Evolutionary conservation across 2,113 vertebrate species (phyloP).

Genomic region (Nycticryphes semicollaris): DNA sequence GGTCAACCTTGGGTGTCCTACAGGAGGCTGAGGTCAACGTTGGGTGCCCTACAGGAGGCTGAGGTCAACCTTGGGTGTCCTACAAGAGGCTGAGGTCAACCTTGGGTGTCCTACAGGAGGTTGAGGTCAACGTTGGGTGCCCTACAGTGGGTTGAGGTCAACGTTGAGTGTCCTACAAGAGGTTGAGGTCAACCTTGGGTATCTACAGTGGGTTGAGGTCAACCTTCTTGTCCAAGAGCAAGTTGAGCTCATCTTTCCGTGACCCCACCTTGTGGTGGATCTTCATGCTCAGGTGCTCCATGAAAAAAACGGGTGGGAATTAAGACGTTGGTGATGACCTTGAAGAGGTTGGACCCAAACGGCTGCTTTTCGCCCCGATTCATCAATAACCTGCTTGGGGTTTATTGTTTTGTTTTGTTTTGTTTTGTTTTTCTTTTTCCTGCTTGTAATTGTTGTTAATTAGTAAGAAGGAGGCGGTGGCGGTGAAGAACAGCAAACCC

Average conservation of each 20-base stretch:
- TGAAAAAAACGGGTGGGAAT: background rate
- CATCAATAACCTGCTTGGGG: background rate
- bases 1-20: too few relatives aligned
- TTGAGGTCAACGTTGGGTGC: too few relatives aligned
- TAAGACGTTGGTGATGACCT: too few relatives aligned
- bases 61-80: too few relatives aligned
- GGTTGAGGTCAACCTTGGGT: background rate
- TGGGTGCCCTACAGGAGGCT: background rate
- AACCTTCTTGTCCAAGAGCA: background rate
- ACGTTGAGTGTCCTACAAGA: too few relatives aligned
- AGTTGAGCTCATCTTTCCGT: background rate
- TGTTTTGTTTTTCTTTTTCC: too few relatives aligned
- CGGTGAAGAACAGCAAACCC: background rate
- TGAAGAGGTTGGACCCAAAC: background rate
- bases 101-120: too few relatives aligned
- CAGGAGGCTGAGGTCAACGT: too few relatives aligned
- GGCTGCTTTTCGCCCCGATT: background rate
- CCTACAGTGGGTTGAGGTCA: background rate
- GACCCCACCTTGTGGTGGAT: rapidly evolving
- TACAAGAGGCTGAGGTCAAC: too few relatives aligned
- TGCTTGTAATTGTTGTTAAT: background rate
- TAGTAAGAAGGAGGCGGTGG: background rate
- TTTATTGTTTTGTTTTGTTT: background rate
- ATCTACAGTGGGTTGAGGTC: background rate
- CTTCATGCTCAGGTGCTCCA: too few relatives aligned